Conservation (phyloP, 2,797 vertebrate genomes). For the Melanotaenia trifasciata region DNA sequence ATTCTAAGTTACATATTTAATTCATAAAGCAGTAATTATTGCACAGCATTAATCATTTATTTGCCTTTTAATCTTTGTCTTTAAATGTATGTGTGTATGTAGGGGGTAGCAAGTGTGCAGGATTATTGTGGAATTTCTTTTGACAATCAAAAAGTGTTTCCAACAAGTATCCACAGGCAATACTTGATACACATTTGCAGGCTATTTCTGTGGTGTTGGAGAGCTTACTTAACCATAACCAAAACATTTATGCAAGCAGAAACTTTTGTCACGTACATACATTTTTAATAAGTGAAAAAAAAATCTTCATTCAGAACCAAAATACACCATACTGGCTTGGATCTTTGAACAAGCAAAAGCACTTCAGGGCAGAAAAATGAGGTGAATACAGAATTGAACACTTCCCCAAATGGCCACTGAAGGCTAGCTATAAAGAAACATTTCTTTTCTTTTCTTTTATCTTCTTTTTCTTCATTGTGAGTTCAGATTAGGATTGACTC, state of each 20-base stretch:
- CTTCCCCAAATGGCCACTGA: too few relatives aligned
- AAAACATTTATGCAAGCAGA: neutral
- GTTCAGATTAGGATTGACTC: too few relatives aligned
- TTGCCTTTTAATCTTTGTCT: conserved; percentile 6
- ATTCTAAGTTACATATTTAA: conserved; percentile 13
- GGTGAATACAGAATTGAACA: too few relatives aligned
- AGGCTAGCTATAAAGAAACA: too few relatives aligned
- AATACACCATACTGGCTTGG: conserved; percentile 17
- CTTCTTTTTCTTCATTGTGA: too few relatives aligned
- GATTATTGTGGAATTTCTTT: conserved; percentile 4
- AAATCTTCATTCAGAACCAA: neutral
- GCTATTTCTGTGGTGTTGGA: neutral
- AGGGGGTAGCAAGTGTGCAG: neutral
- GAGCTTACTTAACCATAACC: neutral
- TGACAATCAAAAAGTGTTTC: neutral
- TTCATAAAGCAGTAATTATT: conserved; percentile 17
- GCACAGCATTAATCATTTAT: conserved; percentile 8
- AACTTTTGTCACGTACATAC: neutral
- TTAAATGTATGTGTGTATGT: neutral
- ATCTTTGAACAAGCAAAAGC: conserved; percentile 5
- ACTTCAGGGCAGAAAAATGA: too few relatives aligned
- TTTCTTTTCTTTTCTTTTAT: too few relatives aligned
- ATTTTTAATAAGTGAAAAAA: conserved; percentile 6
- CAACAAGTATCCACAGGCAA: neutral
- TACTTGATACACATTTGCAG: neutral